Base-by-base conservation (phyloP, 1,140 invertebrate species). In the Argopecten irradians region DNA sequence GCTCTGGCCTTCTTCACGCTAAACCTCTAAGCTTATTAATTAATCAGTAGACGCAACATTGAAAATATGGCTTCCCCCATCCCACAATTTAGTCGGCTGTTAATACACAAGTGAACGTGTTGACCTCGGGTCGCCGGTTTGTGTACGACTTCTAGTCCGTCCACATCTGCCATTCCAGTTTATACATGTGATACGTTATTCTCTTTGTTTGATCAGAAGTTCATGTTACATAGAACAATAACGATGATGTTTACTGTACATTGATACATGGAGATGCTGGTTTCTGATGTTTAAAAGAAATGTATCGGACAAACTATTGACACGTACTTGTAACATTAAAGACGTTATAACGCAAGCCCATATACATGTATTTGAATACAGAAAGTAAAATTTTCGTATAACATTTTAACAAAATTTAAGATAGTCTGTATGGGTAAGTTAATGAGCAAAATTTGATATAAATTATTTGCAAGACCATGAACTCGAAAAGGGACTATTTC, bases 11-110 rank as follows among this genome's bases (percentile, higher is more conserved):
- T 39, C 13, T 39, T 71, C n/a, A 71, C 22, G 55, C 55, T 71
- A 71, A 71, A 71, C 55, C 55, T 71, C 55, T 71, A 71, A 71
- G 55, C 55, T 71, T 71, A 71, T 71, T 71, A 71, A 71, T 71
- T 71, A 71, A 71, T 71, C 55, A 71, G 22, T 90, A 85, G 83
- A 86, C 83, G 88, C 22, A 39, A 43, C 86, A 35, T 82, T 35
- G 28, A 87, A 55, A 34, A 35, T 87, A 82, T 82, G 86, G 33
- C 34, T 55, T 83, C 28, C 19, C n/a, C 34, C n/a, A 28, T 71
- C 55, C 55, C 22, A 71, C 16, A 71, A 71, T 71, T 71, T 71
- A 71, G 55, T 71, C 55, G 55, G 55, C 22, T 28, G 55, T 71
- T 71, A 71, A 71, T 71, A 71, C 55, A n/a, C 22, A 71, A 28